Base-by-base conservation (phyloP, 2,888 invertebrate species). In the Tenthredo scrophulariae region DNA sequence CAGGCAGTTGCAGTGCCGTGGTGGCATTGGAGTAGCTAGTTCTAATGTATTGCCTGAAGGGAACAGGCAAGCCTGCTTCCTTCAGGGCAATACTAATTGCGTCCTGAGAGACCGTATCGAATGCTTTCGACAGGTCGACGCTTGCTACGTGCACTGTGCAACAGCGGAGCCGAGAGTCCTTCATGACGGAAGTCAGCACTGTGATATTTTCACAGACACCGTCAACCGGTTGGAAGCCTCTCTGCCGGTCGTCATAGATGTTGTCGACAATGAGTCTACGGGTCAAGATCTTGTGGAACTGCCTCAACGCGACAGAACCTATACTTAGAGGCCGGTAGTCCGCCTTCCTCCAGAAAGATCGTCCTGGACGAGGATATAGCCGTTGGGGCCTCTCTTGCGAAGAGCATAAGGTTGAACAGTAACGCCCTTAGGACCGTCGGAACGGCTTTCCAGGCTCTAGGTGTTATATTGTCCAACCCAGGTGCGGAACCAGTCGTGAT, bases 21-120 rank as follows among this genome's bases (percentile, higher is more conserved):
- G 91, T 91, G 40, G 88, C 89, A 86, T 91, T 88, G 46, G 87
- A 86, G 86, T 93, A 93, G 15, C 91, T 83, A 15, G 90, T 89
- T 84, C 89, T 90, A 70, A 93, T 75, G 84, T 92, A 92, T 3
- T 86, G 84, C 33, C 89, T 87, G 77, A 92, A 89, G 1, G 77
- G 85, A 50, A 37, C 85, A 1, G 92, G 92, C 72, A 92, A 86
- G 33, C 91, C 92, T 80, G 91, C 89, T 15, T 84, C 85, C 77
- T 89, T 87, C 84, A 94, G 89, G 67, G 92, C 88, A 15, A 86
- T 87, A 50, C 89, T 79, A 4, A 92, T 86, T 2, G 89, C 89
- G n/a, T n/a, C n/a, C n/a, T n/a, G n/a, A n/a, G n/a, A n/a, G n/a
- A n/a, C n/a, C n/a, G n/a, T n/a, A n/a, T 91, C 77, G 18, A 77